Evolutionary conservation across 2,888 invertebrate species (phyloP), one percentile per base, ranked within the genome.

Genomic region (Tenodera sinensis): DNA sequence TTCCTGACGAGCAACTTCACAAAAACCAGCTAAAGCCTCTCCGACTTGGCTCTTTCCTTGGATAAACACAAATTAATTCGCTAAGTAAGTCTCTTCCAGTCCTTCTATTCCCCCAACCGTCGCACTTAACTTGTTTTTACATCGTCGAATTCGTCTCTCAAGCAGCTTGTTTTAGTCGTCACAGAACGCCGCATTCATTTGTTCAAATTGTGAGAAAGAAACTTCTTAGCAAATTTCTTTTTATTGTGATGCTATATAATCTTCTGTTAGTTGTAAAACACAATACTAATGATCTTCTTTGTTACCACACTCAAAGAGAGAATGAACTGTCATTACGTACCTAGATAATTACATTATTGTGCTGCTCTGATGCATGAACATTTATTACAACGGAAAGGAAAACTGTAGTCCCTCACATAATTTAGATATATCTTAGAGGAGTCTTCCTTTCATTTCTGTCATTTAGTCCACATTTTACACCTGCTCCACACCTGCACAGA

Each of bases 61-160:
- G 54, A 47, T 85, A 47, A 85, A 47, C 85, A 54, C 47, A 85
- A 85, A 85, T 85, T 85, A 85, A 85, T 85, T 85, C 85, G 28
- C 25, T 54, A 85, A 47, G 85, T 85, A 42, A 20, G 42, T 7
- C 54, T 71, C 25, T 71, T 71, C 54, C 20, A 71, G 54, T 71
- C 54, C 20, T 20, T 71, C 20, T 71, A 71, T 20, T 71, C 54
- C 25, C 25, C 54, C 54, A 71, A 71, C 54, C 54, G 54, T 20
- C 54, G 20, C 54, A 71, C 54, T 20, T 71, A 71, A 4, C 54
- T 71, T 71, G 54, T 71, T 71, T 71, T 71, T 71, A 71, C 54
- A 20, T 71, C 54, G 54, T 8, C 25, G 25, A 71, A 71, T 71
- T 71, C 54, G 20, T 20, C 54, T 71, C 25, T 20, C 54, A 20